Evolutionary conservation across 2,113 vertebrate genomes (phyloP), one percentile per base, ranked within the genome.

Genomic region (Conger conger): DNA sequence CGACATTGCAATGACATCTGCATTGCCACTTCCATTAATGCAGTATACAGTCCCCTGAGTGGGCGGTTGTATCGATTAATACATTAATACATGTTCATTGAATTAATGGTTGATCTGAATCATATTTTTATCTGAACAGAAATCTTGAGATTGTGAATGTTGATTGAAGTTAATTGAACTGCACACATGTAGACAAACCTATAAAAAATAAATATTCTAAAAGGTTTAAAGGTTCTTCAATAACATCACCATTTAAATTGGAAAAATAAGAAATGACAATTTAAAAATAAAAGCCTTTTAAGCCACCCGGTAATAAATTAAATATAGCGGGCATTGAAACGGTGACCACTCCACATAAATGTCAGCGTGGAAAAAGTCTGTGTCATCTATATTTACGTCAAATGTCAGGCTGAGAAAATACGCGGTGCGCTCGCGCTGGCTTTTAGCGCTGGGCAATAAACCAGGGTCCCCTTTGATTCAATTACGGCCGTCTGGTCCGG

Each of bases 301-400:
- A 73, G n/a, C 27, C 0, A 73, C 1, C 68, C 1, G 27, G n/a
- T 33, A n/a, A 33, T 73, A 73, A 33, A 73, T 73, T 30, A 73
- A 33, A 13, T 27, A 73, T 9, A 11, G n/a, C 2, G 68, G 68
- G 68, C 27, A 33, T 73, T 73, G 9, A 33, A 33, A 11, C 68
- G 27, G 68, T 33, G n/a, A 0, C 68, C 68, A 17, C 8, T 73
- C 23, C 57, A 73, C 33, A 33, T 30, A 30, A 73, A 33, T 33
- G 68, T 73, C 68, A 73, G 68, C 45, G 45, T 33, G 68, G 68
- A 27, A 73, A 86, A 86, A 92, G 85, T 89, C 87, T 76, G 83
- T 86, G 87, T 87, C 88, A 92, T 89, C 57, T 88, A 91, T 92
- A 92, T 91, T 91, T 91, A 76, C 91, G 90, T 30, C 80, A 76